Percentiles rank a stretch among this genome's conserved stretches.
Evolutionary conservation across 2,888 invertebrate species (phyloP).

Genomic region (Lottia scabra): DNA sequence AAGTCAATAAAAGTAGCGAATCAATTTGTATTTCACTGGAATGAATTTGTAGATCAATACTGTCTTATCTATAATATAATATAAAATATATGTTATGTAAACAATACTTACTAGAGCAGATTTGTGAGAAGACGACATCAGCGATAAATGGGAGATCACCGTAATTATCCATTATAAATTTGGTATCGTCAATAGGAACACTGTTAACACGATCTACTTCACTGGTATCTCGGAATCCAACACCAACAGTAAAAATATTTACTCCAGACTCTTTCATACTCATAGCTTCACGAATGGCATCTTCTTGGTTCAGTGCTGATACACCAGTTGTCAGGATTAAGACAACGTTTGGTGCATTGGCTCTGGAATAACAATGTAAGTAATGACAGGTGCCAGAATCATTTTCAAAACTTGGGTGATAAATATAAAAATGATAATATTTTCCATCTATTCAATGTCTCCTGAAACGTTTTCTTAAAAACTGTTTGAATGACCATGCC

Average conservation of each 20-base stretch:
- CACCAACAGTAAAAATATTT: slow-evolving; percentile 41
- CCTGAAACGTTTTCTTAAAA: too few relatives aligned
- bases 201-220: slow-evolving; percentile 38
- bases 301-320: slow-evolving; percentile 36
- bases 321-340: slow-evolving; percentile 46
- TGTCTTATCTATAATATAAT: too few relatives aligned
- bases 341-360: slow-evolving; percentile 41
- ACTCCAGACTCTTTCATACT: slow-evolving; percentile 38
- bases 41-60: too few relatives aligned
- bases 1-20: too few relatives aligned
- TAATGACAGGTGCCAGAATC: too few relatives aligned
- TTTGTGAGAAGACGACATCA: slow-evolving; percentile 45
- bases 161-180: slow-evolving; percentile 29
- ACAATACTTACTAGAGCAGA: slow-evolving; percentile 47
- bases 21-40: too few relatives aligned
- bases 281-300: slow-evolving; percentile 38
- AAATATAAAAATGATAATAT: too few relatives aligned
- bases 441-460: too few relatives aligned
- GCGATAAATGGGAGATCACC: slow-evolving; percentile 38
- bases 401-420: too few relatives aligned
- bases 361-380: slow-evolving; percentile 32
- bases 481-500: too few relatives aligned
- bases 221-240: slow-evolving; percentile 27
- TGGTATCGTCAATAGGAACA: slow-evolving; percentile 39
- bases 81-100: too few relatives aligned